Evolutionary conservation across 2,888 invertebrate species (phyloP).

Genomic region (Enchytraeus crypticus): DNA sequence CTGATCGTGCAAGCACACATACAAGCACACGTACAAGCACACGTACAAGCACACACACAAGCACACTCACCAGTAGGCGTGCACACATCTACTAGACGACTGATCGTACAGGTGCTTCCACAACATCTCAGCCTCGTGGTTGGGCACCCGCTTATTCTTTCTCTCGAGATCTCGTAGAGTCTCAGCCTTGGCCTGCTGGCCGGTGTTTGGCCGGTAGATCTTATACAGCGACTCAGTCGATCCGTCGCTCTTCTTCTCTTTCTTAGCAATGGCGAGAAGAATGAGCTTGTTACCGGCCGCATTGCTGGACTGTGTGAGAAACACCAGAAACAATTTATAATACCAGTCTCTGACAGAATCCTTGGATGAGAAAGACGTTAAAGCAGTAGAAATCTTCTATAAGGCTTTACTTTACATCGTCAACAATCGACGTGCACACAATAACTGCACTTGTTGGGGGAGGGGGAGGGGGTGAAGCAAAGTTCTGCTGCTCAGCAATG

Average conservation of each 20-base stretch:
- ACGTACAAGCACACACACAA: not conserved
- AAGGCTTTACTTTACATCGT: no score
- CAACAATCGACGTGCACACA: no score
- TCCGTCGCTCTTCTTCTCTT: not conserved
- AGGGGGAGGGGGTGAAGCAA: no score
- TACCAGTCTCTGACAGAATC: no score
- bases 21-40: constrained; percentile 9
- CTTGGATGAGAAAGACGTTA: no score
- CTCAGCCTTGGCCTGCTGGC: not conserved
- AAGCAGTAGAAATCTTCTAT: no score
- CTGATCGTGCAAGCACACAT: constrained; percentile 6
- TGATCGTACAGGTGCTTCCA: not conserved
- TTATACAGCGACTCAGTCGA: not conserved
- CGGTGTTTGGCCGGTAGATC: not conserved
- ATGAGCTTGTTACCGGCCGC: no score
- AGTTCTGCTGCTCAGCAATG: no score
- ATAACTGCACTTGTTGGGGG: no score
- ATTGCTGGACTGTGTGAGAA: no score
- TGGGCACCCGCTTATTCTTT: not conserved
- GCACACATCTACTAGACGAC: not conserved
- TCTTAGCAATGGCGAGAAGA: no score
- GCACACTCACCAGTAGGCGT: not conserved
- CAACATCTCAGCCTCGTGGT: not conserved
- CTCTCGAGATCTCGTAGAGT: not conserved
- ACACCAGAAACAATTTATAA: no score